A percentile compares a stretch with the other conserved stretches of the same genome.
These are phyloP conservation scores for Globodera rostochiensis DNA, from an alignment of 1,140 invertebrate genomes.

Conservation along the genomic window DNA sequence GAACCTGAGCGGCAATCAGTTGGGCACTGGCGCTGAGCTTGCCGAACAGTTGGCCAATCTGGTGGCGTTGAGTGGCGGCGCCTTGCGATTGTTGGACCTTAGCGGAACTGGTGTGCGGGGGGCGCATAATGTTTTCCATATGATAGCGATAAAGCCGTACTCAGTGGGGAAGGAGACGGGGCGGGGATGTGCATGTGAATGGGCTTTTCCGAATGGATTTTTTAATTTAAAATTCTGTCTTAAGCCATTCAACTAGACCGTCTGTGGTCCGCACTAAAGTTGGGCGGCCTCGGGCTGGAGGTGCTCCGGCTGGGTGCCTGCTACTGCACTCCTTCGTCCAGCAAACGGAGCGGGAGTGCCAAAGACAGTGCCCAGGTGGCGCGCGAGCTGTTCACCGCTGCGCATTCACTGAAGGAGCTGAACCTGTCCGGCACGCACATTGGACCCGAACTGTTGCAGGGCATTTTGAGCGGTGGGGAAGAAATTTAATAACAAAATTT, in stretches of 20 bases:
- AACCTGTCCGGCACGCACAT: constrained; percentile 49
- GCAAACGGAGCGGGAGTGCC: constrained; percentile 25
- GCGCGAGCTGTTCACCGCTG: constrained; percentile 48
- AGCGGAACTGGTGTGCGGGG: constrained; percentile 49
- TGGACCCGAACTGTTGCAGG: constrained; percentile 51
- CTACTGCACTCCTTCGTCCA: constrained; percentile 13
- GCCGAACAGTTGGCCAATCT: constrained; percentile 56
- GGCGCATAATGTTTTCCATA: neutral
- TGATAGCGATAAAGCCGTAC: neutral
- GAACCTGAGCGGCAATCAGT: constrained; percentile 43
- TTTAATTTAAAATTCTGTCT: neutral
- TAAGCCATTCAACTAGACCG: constrained; percentile 45
- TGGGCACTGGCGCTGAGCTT: constrained; percentile 48
- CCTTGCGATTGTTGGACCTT: constrained; percentile 54
- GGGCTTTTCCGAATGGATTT: neutral
- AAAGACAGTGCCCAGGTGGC: constrained; percentile 39
- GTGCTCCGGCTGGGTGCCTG: constrained; percentile 46
- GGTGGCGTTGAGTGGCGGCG: constrained; percentile 54
- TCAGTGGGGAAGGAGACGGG: neutral
- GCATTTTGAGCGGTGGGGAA: constrained; percentile 52
- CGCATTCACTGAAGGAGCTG: constrained; percentile 46
- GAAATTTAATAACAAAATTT: too few species aligned
- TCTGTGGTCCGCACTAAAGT: constrained; percentile 59
- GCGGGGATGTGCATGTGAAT: neutral
- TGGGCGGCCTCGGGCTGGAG: constrained; percentile 62